Conservation (phyloP, 1,140 invertebrate species). For the Ceratosolen solmsi region DNA sequence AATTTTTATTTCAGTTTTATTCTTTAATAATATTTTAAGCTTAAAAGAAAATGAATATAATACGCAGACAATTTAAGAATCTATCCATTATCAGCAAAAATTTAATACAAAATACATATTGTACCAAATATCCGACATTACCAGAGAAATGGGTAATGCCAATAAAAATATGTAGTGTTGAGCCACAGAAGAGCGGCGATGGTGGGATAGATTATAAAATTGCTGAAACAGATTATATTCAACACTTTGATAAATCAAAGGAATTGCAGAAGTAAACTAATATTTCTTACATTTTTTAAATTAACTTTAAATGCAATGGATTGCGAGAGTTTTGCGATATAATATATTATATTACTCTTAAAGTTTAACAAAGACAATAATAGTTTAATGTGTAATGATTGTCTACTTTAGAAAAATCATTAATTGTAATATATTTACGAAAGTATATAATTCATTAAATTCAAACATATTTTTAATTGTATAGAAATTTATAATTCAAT, state of each 20-base stretch:
- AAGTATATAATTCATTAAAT: no score
- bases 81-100: constrained; percentile 23
- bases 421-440: no score
- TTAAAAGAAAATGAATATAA: constrained; percentile 54
- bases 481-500: no score
- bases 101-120: constrained; percentile 53
- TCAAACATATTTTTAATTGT: no score
- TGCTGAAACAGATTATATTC: constrained; percentile 63
- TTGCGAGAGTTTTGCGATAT: background rate
- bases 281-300: background rate
- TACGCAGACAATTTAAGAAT: constrained; percentile 49
- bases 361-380: no score
- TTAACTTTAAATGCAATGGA: no score
- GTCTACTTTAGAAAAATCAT: no score
- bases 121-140: constrained; percentile 75
- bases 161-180: constrained; percentile 73
- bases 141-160: constrained; percentile 80
- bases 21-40: background rate
- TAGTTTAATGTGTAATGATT: no score
- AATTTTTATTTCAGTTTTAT: background rate
- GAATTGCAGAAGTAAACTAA: constrained; percentile 74
- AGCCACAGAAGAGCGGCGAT: constrained; percentile 77
- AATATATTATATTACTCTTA: no score
- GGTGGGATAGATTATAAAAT: constrained; percentile 68
- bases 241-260: constrained; percentile 70